Evolutionary conservation across 2,888 invertebrate genomes (phyloP).

Genomic region (Xylophagus ater): DNA sequence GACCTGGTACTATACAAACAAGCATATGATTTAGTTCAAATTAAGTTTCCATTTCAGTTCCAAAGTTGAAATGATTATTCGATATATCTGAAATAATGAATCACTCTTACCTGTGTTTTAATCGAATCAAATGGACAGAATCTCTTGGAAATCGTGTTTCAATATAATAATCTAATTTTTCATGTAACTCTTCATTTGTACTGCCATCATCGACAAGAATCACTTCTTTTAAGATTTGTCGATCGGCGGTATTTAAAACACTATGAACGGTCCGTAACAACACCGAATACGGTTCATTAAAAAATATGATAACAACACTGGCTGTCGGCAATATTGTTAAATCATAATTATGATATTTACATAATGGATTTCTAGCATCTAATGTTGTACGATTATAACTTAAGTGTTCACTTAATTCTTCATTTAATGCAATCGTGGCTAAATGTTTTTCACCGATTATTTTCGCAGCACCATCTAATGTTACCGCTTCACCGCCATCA

Average conservation of each 20-base stretch:
- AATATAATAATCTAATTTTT: slow-evolving; percentile 69
- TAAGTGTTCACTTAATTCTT: slow-evolving; percentile 77
- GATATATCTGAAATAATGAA: no score
- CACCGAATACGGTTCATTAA: slow-evolving; percentile 82
- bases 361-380: slow-evolving; percentile 35
- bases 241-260: slow-evolving; percentile 57
- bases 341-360: slow-evolving; percentile 43
- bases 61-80: no score
- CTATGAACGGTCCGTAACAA: slow-evolving; percentile 65
- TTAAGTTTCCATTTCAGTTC: no score
- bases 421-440: slow-evolving; percentile 77
- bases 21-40: no score
- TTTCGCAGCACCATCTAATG: slow-evolving; percentile 54
- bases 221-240: slow-evolving; percentile 65
- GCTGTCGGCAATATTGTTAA: slow-evolving; percentile 53
- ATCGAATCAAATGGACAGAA: slow-evolving; percentile 59
- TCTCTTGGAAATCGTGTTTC: slow-evolving; percentile 55
- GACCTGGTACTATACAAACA: no score
- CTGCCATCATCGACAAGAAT: slow-evolving; percentile 93
- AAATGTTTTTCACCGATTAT: slow-evolving; percentile 56
- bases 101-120: slow-evolving; percentile 57
- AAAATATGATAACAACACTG: slow-evolving; percentile 77
- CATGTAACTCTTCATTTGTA: slow-evolving; percentile 60
- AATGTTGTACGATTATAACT: slow-evolving; percentile 61
- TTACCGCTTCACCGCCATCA: slow-evolving; percentile 56